Conservation (phyloP, 2,113 vertebrate species). For the Mesocricetus auratus region DNA sequence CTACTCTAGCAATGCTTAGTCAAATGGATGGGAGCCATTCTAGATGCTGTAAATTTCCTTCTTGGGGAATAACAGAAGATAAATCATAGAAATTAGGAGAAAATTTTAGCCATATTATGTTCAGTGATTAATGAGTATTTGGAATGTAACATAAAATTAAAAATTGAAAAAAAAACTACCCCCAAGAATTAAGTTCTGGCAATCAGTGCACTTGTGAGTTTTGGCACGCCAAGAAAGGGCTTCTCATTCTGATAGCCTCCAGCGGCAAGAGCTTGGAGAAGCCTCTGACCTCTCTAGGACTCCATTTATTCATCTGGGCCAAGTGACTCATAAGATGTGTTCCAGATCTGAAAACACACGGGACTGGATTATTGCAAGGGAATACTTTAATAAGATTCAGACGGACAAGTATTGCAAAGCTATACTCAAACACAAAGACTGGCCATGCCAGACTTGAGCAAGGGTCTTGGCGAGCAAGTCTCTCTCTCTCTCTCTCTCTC, state of each 20-base stretch:
- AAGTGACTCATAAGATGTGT: constrained; percentile 59
- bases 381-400: constrained; percentile 18
- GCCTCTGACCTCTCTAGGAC: constrained; percentile 35
- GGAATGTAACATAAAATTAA: constrained; percentile 39
- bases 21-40: background rate
- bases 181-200: constrained; percentile 57
- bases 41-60: constrained; percentile 11
- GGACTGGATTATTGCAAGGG: background rate
- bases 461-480: background rate
- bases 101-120: constrained; percentile 17
- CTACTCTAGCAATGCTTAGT: constrained; percentile 30
- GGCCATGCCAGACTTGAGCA: background rate
- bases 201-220: constrained; percentile 48
- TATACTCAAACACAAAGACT: constrained; percentile 4
- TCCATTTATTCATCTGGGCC: constrained; percentile 31
- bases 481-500: too few species aligned
- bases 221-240: constrained; percentile 18
- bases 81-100: constrained; percentile 30
- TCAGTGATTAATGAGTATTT: constrained; percentile 24
- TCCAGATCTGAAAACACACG: constrained; percentile 17
- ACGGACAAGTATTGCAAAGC: constrained; percentile 1
- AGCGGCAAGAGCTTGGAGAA: constrained; percentile 3
- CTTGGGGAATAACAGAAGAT: background rate
- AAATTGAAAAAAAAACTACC: background rate
- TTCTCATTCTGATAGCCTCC: background rate